Percentiles rank a stretch among this genome's conserved stretches.
phyloP scores from a whole-genome alignment of 2,113 vertebrate species.

The Perognathus longimembris region DNA sequence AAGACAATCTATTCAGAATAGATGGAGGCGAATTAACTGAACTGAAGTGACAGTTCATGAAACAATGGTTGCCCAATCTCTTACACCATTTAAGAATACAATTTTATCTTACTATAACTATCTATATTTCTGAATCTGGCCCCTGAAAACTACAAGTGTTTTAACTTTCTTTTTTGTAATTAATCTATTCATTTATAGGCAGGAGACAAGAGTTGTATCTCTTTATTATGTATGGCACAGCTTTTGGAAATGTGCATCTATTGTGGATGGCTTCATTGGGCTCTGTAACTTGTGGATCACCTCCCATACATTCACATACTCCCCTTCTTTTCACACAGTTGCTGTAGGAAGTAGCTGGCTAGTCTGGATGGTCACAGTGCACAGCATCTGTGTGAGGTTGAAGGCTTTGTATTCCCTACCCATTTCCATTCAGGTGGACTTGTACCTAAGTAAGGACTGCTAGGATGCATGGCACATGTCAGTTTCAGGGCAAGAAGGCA shows the following conservation, averaged over 20 bases:
- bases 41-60: background rate
- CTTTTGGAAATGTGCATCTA: too few species aligned
- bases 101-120: background rate
- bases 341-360: background rate
- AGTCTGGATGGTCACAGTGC: too few species aligned
- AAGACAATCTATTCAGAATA: background rate
- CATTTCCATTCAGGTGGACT: background rate
- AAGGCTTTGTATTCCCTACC: background rate
- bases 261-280: too few species aligned
- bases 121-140: background rate
- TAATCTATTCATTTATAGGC: too few species aligned
- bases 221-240: too few species aligned
- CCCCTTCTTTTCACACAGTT: background rate
- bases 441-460: background rate
- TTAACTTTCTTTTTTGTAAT: background rate
- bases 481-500: background rate
- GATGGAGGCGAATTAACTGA: background rate
- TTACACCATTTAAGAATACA: background rate
- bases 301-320: background rate
- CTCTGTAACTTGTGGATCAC: too few species aligned
- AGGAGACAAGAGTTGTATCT: background rate
- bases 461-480: background rate
- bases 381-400: background rate
- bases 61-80: background rate
- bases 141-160: background rate